phyloP scores from a whole-genome alignment of 2,113 vertebrate species.

The Chlorodrepanis virens region DNA sequence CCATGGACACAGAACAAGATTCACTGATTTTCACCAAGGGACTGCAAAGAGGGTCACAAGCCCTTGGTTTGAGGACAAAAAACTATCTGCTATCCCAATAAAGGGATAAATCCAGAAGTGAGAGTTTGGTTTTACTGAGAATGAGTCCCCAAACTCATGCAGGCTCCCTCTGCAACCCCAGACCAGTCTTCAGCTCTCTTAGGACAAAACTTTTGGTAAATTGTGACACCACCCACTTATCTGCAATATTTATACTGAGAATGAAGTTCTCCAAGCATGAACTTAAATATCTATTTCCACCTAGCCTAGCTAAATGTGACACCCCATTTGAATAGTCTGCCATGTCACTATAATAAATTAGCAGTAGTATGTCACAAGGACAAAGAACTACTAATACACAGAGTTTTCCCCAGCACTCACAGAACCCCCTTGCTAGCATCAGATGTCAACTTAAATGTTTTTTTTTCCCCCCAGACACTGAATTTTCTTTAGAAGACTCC shows the following conservation, averaged over 20 bases:
- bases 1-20: not conserved
- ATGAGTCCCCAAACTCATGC: not conserved
- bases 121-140: not conserved
- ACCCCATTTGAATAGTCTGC: not conserved
- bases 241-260: not conserved
- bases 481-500: not conserved
- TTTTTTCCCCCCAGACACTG: rapidly evolving
- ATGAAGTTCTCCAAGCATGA: not conserved
- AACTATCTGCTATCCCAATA: not conserved
- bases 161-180: not conserved
- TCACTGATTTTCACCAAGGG: not conserved
- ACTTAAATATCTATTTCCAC: not conserved
- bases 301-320: not conserved
- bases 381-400: not conserved
- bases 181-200: not conserved
- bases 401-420: not conserved
- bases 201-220: not conserved
- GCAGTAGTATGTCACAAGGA: not conserved
- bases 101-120: not conserved
- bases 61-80: not conserved
- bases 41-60: not conserved
- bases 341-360: not conserved
- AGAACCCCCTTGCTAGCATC: not conserved
- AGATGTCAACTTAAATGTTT: rapidly evolving
- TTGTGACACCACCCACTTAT: not conserved